phyloP scores from a whole-genome alignment of 2,797 vertebrate genomes.

The Sebastes itinus region DNA sequence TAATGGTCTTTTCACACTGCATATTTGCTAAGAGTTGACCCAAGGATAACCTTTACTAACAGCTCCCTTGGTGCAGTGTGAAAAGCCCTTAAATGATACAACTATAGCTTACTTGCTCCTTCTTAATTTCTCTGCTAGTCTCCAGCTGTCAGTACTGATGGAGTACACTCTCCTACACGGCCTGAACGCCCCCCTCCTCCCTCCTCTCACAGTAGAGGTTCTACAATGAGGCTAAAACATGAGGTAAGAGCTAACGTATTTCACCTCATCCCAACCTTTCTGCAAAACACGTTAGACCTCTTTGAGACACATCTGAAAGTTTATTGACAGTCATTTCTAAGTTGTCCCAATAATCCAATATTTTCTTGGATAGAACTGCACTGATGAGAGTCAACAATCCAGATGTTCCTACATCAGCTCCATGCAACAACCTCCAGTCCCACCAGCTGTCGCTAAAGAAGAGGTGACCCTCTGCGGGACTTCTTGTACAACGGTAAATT shows the following conservation, averaged over 20 bases:
- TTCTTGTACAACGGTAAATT: too few species aligned
- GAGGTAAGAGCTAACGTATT: not conserved
- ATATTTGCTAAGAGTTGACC: not conserved
- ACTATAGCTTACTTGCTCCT: not conserved
- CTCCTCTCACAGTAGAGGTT: not conserved
- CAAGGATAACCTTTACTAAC: too few species aligned
- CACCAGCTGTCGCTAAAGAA: too few species aligned
- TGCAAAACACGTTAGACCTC: not conserved
- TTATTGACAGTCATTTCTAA: not conserved
- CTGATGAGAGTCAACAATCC: not conserved
- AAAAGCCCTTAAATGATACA: not conserved
- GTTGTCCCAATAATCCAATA: not conserved
- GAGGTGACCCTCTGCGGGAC: too few species aligned
- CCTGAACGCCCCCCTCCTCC: constrained; percentile 27
- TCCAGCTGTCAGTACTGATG: not conserved
- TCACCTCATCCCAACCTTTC: not conserved
- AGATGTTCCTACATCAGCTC: not conserved
- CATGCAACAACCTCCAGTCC: not conserved
- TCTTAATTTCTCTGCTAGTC: constrained; percentile 10
- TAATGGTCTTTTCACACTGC: not conserved
- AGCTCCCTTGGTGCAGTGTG: not conserved
- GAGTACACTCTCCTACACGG: not conserved
- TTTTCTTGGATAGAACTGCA: not conserved
- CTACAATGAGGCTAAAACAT: not conserved
- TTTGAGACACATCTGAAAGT: not conserved